phyloP scores from a whole-genome alignment of 1,140 invertebrate genomes.

The Argopecten irradians region DNA sequence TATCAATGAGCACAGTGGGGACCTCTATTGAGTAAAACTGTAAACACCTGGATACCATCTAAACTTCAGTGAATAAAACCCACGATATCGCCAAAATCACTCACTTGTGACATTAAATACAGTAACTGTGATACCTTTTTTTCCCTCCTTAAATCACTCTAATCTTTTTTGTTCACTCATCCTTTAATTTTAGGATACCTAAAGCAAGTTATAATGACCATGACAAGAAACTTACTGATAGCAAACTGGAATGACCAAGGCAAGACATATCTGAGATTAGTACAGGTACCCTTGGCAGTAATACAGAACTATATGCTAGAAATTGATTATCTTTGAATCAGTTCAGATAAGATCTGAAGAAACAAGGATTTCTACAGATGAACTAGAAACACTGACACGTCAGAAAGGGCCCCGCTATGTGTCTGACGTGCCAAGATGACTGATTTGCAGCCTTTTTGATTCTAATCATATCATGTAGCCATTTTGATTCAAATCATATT shows the following conservation, averaged over 20 bases:
- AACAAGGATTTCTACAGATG: neutral
- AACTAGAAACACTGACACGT: too few relatives aligned
- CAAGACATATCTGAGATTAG: too few relatives aligned
- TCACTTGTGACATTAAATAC: neutral
- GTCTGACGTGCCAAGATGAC: too few relatives aligned
- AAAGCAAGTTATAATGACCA: neutral
- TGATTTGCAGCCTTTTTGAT: too few relatives aligned
- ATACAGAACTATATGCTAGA: neutral
- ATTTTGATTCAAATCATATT: too few relatives aligned
- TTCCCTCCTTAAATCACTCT: neutral
- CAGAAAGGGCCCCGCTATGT: too few relatives aligned
- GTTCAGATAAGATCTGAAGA: neutral
- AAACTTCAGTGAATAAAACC: neutral
- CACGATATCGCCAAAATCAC: neutral
- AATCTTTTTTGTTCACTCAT: neutral
- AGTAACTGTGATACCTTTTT: neutral
- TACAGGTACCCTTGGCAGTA: neutral
- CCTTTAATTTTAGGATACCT: neutral
- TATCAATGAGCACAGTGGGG: neutral
- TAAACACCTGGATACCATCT: neutral
- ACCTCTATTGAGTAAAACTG: too few relatives aligned
- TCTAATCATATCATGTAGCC: too few relatives aligned
- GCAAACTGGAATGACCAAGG: neutral
- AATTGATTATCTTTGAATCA: neutral
- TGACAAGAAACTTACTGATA: neutral